Evolutionary conservation across 2,888 invertebrate species (phyloP), one percentile per base, ranked within the genome.

Genomic region (Crepidodera aurea): DNA sequence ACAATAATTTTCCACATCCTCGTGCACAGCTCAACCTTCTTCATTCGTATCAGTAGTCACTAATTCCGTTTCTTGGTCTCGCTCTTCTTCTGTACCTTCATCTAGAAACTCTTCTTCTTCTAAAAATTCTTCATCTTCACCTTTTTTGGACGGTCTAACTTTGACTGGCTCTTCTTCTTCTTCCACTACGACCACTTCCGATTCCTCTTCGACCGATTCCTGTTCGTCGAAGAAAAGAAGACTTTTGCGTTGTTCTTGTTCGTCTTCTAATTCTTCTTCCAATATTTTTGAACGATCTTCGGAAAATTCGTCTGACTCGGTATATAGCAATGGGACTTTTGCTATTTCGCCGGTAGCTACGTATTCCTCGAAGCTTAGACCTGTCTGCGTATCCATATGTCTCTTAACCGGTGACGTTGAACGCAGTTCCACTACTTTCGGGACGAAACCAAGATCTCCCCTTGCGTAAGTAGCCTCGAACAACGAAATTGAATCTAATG

Each of bases 361-460:
- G 48, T 67, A 73, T 12, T 71, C 69, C n/a, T 73, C 71, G 56
- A 73, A 73, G 48, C 77, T 79, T 0, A 61, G 56, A 1, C 74
- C 78, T 0, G 76, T 71, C 67, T 79, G 78, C 0, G 73, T 67
- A 8, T 73, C 75, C 39, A 73, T 72, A 32, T 76, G 59, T 53
- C 74, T 66, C 19, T 62, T 69, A 4, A 74, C 72, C 2, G 81
- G 80, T 5, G 77, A 69, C 25, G 50, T 63, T 0, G 77, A 71
- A 46, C 78, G 65, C 16, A 73, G 39, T 25, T 77, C 73, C 0
- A 78, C 73, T 5, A 79, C 77, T 71, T 86, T 86, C 0, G 88
- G 88, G 64, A 89, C 81, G 67, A 90, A 88, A 6, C 90, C 90
- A 61, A 89, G 83, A 75, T 88, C 88, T 8, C 90, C 90, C 66